A percentile compares a stretch with the other conserved stretches of the same genome.
Conservation (phyloP, 2,888 invertebrate genomes). For the Apeira syringaria region DNA sequence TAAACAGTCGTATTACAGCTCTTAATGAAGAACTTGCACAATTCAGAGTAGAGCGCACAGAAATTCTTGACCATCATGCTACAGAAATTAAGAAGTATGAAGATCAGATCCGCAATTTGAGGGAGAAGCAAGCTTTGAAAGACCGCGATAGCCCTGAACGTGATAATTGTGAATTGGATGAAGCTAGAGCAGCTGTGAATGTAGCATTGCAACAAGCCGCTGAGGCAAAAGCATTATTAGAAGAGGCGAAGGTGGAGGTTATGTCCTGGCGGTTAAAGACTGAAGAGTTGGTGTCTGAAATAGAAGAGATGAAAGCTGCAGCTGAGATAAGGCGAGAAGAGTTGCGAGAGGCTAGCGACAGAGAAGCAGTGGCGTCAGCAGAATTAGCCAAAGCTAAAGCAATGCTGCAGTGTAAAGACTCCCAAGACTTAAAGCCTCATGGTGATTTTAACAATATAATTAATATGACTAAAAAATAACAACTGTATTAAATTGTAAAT, state of each 20-base stretch:
- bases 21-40: constrained; percentile 69
- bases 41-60: constrained; percentile 58
- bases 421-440: constrained; percentile 65
- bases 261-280: constrained; percentile 61
- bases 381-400: constrained; percentile 68
- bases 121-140: constrained; percentile 57
- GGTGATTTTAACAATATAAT: constrained; percentile 53
- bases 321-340: constrained; percentile 66
- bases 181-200: constrained; percentile 51
- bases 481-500: no score
- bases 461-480: no score
- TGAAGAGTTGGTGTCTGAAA: constrained; percentile 60
- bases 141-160: constrained; percentile 56
- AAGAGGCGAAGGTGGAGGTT: constrained; percentile 55
- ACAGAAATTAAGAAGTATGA: constrained; percentile 61
- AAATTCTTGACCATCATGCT: constrained; percentile 54
- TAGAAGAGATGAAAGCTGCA: constrained; percentile 59
- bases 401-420: constrained; percentile 59
- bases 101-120: constrained; percentile 55
- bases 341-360: constrained; percentile 56
- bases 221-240: constrained; percentile 54
- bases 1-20: constrained; percentile 51
- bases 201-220: constrained; percentile 55
- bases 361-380: constrained; percentile 62
- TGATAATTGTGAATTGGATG: constrained; percentile 65